Percentiles rank a stretch among this genome's conserved stretches.
Conservation (phyloP, 2,888 invertebrate species). For the Diadromus collaris region DNA sequence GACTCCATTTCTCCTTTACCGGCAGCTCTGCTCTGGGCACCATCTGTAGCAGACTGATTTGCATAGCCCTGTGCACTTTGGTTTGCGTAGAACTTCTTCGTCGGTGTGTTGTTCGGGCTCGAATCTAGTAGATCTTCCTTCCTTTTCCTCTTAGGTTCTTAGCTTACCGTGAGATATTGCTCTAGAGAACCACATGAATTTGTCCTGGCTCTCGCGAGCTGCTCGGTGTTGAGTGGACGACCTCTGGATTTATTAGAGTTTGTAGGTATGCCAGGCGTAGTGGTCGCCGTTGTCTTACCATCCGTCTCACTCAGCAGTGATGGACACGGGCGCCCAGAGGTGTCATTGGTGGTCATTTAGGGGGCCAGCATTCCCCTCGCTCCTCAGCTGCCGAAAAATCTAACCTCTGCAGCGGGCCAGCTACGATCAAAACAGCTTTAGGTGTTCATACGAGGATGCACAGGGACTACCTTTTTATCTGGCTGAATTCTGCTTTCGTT, state of each 20-base stretch:
- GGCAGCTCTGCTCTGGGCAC: neutral
- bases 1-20: neutral
- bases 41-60: neutral
- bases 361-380: neutral
- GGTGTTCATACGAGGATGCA: too few relatives aligned
- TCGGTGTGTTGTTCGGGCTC: conserved; percentile 1
- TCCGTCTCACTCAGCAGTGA: neutral
- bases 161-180: neutral
- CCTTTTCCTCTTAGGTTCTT: neutral
- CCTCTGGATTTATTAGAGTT: neutral
- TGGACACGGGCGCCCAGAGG: neutral
- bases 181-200: neutral
- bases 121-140: neutral
- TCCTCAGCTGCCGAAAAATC: neutral
- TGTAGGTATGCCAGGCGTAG: neutral
- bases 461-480: too few relatives aligned
- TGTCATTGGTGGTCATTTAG: neutral
- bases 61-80: neutral
- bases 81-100: neutral
- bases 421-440: too few relatives aligned
- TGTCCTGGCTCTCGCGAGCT: neutral
- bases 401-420: neutral
- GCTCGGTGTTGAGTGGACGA: neutral
- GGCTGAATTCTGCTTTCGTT: too few relatives aligned
- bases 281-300: neutral